Percentiles rank a stretch among this genome's conserved stretches.
These are phyloP conservation scores for Oenanthe oenanthe DNA, from an alignment of 2,113 vertebrate genomes.

Conservation along the genomic window DNA sequence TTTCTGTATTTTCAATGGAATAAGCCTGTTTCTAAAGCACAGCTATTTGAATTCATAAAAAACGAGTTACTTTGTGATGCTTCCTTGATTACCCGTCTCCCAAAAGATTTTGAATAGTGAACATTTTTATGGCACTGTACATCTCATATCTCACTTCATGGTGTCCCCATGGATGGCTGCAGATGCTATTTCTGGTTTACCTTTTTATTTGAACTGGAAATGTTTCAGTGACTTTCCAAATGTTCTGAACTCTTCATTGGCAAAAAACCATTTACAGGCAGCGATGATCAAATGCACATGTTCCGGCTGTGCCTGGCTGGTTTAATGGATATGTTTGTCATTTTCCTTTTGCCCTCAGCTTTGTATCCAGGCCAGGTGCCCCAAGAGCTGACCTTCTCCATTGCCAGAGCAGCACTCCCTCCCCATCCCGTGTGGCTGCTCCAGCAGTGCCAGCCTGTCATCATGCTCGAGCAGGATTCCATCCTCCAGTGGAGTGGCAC, in stretches of 20 bases:
- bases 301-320: not conserved
- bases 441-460: constrained; percentile 29
- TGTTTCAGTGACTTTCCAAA: constrained; percentile 25
- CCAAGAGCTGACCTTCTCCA: constrained; percentile 60
- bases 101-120: not conserved
- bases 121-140: not conserved
- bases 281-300: constrained; percentile 50
- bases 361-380: constrained; percentile 70
- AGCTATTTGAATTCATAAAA: not conserved
- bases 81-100: not conserved
- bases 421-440: not conserved
- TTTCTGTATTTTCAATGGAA: constrained; percentile 17
- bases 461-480: constrained; percentile 34
- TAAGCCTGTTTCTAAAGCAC: not conserved
- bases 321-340: constrained; percentile 7
- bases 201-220: constrained; percentile 64
- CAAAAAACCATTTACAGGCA: not conserved
- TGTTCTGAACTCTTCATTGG: constrained; percentile 16
- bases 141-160: not conserved
- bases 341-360: constrained; percentile 62
- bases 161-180: not conserved
- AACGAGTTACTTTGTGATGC: not conserved
- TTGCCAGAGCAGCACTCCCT: constrained; percentile 19
- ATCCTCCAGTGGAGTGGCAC: constrained; percentile 13
- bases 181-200: constrained; percentile 58